phyloP scores from a whole-genome alignment of 2,113 vertebrate genomes.

The Stomatorhinus ivindoensis region DNA sequence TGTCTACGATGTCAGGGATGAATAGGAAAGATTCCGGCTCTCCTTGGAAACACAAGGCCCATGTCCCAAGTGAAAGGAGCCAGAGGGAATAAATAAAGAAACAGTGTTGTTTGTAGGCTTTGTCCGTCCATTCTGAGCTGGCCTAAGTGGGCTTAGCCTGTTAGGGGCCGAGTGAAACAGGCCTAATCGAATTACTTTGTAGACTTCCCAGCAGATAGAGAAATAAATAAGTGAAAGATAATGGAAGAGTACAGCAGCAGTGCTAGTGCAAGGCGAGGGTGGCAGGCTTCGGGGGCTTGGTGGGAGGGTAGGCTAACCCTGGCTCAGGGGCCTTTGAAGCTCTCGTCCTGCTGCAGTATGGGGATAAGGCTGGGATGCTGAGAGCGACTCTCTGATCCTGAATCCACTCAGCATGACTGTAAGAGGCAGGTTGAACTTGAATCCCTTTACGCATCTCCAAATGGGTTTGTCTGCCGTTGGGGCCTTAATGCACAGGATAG shows the following conservation, averaged over 20 bases:
- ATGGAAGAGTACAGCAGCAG: slow-evolving; percentile 18
- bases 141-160: slow-evolving; percentile 12
- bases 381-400: neutral
- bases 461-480: neutral
- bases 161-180: slow-evolving; percentile 23
- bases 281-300: neutral
- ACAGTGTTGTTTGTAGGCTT: neutral
- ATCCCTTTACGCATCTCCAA: neutral
- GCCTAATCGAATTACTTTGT: slow-evolving; percentile 37
- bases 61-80: neutral
- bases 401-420: neutral
- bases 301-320: neutral
- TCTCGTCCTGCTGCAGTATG: neutral
- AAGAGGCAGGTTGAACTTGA: neutral
- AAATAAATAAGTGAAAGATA: slow-evolving; percentile 19
- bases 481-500: neutral
- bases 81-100: neutral
- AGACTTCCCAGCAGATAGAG: slow-evolving; percentile 19
- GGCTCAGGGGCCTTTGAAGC: neutral
- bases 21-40: neutral
- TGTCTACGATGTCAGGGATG: neutral
- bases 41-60: neutral
- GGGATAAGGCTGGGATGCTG: neutral
- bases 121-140: neutral
- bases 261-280: neutral